These are phyloP conservation scores for Gavialis gangeticus DNA, from an alignment of 2,113 vertebrate genomes.

Conservation along the genomic window DNA sequence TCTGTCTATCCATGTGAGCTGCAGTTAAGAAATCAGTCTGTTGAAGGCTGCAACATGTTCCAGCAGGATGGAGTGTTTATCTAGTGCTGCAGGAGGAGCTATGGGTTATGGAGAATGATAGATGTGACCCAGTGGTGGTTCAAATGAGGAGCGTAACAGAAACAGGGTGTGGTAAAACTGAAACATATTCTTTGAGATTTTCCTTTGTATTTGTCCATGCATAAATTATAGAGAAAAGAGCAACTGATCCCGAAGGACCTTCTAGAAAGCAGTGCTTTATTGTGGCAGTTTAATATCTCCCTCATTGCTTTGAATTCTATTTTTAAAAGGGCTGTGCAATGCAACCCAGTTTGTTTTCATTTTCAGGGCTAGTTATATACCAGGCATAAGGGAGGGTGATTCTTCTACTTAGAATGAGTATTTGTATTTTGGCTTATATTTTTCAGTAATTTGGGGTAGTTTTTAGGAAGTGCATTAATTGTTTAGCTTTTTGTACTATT, in stretches of 20 bases:
- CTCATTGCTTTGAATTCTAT: neutral
- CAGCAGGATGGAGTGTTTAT: neutral
- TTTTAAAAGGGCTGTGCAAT: rapidly evolving
- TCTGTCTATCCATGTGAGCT: neutral
- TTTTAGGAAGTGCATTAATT: neutral
- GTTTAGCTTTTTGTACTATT: neutral
- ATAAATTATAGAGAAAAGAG: neutral
- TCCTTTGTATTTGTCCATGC: rapidly evolving
- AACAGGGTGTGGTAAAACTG: neutral
- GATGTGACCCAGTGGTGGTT: neutral
- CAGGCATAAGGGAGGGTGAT: neutral
- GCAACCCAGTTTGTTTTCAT: neutral
- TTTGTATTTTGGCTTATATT: neutral
- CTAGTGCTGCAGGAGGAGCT: neutral
- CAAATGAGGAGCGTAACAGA: neutral
- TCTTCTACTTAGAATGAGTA: neutral
- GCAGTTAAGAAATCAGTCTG: neutral
- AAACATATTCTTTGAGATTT: neutral
- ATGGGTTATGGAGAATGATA: neutral
- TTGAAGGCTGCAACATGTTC: neutral
- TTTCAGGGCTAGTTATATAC: neutral
- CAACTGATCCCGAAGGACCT: neutral
- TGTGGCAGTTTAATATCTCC: neutral
- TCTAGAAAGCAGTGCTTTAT: neutral
- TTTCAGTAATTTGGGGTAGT: neutral